Base-by-base conservation (phyloP, 2,113 vertebrate species). In the Psophia crepitans region DNA sequence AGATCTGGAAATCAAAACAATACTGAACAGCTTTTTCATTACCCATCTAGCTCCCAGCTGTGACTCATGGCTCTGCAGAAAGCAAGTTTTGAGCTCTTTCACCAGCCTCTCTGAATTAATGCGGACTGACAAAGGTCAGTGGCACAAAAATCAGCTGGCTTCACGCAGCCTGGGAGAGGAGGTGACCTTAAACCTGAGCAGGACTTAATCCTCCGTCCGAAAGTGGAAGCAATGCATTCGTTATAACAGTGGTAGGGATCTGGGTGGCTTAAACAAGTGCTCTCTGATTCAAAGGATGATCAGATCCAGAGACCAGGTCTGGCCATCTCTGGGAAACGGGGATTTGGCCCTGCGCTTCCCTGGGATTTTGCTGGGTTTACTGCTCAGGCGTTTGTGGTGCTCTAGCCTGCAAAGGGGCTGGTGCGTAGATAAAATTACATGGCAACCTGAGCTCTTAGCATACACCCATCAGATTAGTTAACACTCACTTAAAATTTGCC, bases 111-210 rank as follows among this genome's bases (percentile, higher is more conserved):
- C 35, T 57, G 81, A 91, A 93, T 92, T 94, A 87, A 84, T 83
- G 70, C 33, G 3, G 3, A 24, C 66, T 57, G 81, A 61, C 89
- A 94, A 95, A 94, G 91, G 92, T 93, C 94, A 97, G 92, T 33
- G 58, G 37, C 81, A 87, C 54, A 95, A 91, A 89, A 87, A 44
- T 4, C 94, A 91, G 77, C 84, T 87, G 90, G 68, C 48, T 89
- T 94, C 53, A 78, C 2, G 2, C 49, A 58, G 70, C 14, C 78
- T 41, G 49, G 44, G 66, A 76, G 77, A 91, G 65, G 65, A 92
- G 61, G 66, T 66, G 87, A 94, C 93, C 89, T 95, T 95, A 87
- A 95, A 94, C 75, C 94, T 89, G 69, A 87, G 39, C 70, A 85
- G 61, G 74, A 82, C 70, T 96, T 93, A 95, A 89, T 96, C 51